A percentile compares a stretch with the other conserved stretches of the same genome.
Evolutionary conservation across 2,113 vertebrate species (phyloP).

Genomic region (Boleophthalmus pectinirostris): DNA sequence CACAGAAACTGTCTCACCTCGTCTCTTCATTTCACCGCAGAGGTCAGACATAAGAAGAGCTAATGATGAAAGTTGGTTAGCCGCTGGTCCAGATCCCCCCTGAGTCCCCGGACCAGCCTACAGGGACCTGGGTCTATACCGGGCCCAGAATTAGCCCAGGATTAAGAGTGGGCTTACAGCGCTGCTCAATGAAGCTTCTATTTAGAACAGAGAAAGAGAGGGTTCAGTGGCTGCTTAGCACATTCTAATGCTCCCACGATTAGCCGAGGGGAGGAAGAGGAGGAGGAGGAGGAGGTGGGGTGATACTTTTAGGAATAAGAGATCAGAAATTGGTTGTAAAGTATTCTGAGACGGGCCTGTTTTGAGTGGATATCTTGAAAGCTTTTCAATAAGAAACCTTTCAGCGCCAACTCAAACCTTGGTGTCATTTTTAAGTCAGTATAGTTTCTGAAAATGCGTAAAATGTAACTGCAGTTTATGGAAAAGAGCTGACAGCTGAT

Average conservation of each 20-base stretch:
- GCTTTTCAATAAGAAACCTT: no score
- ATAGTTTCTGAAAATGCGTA: no score
- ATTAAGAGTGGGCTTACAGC: conserved; percentile 57
- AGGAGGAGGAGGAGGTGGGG: conserved; percentile 14
- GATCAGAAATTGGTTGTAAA: not conserved
- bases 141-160: conserved; percentile 59
- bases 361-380: no score
- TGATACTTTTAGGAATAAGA: not conserved
- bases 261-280: conserved; percentile 33
- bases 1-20: conserved; percentile 21
- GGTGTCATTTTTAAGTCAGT: no score
- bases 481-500: no score
- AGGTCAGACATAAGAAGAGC: conserved; percentile 57
- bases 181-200: conserved; percentile 45
- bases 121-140: conserved; percentile 51
- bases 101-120: conserved; percentile 36
- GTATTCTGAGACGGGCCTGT: not conserved
- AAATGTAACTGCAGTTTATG: no score
- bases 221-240: conserved; percentile 41
- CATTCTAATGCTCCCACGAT: conserved; percentile 54
- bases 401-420: no score
- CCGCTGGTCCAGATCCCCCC: conserved; percentile 55
- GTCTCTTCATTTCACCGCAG: conserved; percentile 43
- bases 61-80: conserved; percentile 71
- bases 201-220: conserved; percentile 41